phyloP scores from a whole-genome alignment of 2,113 vertebrate species.

The Mastomys natalensis region DNA sequence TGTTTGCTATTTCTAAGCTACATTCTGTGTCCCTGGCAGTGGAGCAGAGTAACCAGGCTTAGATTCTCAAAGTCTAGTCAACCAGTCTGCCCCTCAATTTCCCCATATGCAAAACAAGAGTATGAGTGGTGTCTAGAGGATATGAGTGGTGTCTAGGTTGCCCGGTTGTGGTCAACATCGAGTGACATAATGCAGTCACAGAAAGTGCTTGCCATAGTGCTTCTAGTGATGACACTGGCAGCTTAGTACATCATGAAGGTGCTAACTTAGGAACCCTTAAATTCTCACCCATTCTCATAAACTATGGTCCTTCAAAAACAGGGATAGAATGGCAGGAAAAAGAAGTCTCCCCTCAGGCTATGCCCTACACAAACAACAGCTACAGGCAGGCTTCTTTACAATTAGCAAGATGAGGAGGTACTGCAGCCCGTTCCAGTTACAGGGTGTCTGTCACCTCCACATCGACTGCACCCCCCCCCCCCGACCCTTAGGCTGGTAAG shows the following conservation, averaged over 20 bases:
- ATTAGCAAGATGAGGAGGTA: background rate
- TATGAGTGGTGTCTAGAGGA: background rate
- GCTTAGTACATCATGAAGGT: conserved; percentile 15
- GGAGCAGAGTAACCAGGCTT: background rate
- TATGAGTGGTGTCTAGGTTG: background rate
- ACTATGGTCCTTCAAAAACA: background rate
- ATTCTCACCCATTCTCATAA: background rate
- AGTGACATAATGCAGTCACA: background rate
- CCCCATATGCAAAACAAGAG: conserved; percentile 33
- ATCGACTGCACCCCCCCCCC: background rate
- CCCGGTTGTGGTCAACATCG: background rate
- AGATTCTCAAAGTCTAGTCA: background rate
- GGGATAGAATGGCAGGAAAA: background rate
- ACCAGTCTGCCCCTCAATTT: conserved; percentile 27
- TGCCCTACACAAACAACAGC: conserved; percentile 1
- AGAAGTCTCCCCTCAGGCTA: background rate
- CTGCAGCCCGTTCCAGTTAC: background rate
- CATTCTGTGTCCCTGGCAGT: background rate
- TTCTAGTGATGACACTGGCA: background rate
- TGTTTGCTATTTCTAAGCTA: conserved; percentile 24
- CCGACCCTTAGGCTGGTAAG: background rate
- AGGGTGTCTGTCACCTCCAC: background rate
- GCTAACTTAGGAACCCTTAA: background rate
- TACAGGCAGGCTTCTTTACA: background rate
- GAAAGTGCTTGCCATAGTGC: background rate